A percentile compares a stretch with the other conserved stretches of the same genome.
Conservation (phyloP, 2,113 vertebrate species). For the Tupaia tana region DNA sequence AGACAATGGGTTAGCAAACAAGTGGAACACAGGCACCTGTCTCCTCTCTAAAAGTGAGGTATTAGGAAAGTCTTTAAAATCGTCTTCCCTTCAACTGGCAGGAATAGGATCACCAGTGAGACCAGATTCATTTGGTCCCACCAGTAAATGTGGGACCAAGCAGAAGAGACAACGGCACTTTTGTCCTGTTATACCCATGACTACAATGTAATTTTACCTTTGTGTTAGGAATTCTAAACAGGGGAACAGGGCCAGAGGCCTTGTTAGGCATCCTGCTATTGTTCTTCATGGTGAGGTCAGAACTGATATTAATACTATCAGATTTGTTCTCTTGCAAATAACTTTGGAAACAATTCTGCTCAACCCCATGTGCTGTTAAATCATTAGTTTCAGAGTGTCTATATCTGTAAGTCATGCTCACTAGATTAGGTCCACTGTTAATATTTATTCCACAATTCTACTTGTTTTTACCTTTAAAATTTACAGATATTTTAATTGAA, state of each 20-base stretch:
- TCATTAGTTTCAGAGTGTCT: background rate
- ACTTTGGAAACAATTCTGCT: background rate
- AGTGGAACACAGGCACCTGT: background rate
- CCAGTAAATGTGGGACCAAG: background rate
- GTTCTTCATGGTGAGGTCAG: conserved; percentile 1
- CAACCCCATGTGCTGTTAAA: background rate
- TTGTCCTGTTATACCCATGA: background rate
- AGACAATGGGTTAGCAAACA: background rate
- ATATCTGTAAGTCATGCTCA: background rate
- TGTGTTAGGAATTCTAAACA: background rate
- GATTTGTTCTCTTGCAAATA: background rate
- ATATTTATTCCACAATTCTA: conserved; percentile 21
- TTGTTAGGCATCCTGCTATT: background rate
- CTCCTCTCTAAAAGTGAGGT: background rate
- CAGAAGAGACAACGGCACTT: background rate
- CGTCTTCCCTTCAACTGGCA: background rate
- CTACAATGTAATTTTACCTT: background rate
- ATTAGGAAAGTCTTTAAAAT: background rate
- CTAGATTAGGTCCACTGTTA: background rate
- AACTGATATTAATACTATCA: background rate
- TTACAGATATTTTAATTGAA: conserved; percentile 47
- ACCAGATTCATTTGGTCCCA: too few species aligned
- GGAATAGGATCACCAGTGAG: background rate
- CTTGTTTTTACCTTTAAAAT: background rate
- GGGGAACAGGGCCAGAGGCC: background rate